Base-by-base conservation (phyloP, 2,888 invertebrate genomes). In the Molorchus minor region DNA sequence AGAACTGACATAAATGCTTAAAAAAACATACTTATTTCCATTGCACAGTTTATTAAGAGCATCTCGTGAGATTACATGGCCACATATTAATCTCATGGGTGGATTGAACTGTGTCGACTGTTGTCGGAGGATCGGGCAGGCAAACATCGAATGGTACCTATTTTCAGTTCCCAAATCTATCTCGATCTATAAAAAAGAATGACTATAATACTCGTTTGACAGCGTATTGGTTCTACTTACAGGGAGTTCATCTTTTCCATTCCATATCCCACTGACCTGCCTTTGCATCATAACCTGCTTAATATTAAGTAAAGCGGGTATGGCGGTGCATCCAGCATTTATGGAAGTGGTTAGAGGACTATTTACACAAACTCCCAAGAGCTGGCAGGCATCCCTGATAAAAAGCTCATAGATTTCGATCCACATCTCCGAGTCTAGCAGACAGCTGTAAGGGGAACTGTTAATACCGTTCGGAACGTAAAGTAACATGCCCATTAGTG, bases 21-120 rank as follows among this genome's bases (percentile, higher is more conserved):
- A 25, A 70, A 62, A 46, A 47, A 83, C 87, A 82, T 85, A 95
- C 94, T 97, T 96, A 81, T 91, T 94, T 45, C 93, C 94, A 80
- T 89, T 92, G 66, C 95, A 93, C 52, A 99, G 87, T 83, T 98
- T 98, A 81, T 92, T 93, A 67, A 99, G 86, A 40, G 99, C 99
- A 83, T 99, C 99, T 68, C 93, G 86, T 2, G 97, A 97, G 74
- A 99, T 98, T 61, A 98, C 98, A 83, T 99, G 99, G 2, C 99
- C 99, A 81, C 99, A 99, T 1, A 94, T 88, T 62, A 99, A 85
- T 67, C 96, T 87, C 92, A 99, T 97, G 12, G 99, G 98, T 56
- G 99, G 99, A 85, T 99, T 99, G 70, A 87, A 87, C 70, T 96
- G 96, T 0, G 95, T 93, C 40, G 95, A 94, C 80, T 98, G 98